Percentiles rank a stretch among this genome's conserved stretches.
Evolutionary conservation across 1,140 invertebrate species (phyloP).

Genomic region (Nylanderia fulva): DNA sequence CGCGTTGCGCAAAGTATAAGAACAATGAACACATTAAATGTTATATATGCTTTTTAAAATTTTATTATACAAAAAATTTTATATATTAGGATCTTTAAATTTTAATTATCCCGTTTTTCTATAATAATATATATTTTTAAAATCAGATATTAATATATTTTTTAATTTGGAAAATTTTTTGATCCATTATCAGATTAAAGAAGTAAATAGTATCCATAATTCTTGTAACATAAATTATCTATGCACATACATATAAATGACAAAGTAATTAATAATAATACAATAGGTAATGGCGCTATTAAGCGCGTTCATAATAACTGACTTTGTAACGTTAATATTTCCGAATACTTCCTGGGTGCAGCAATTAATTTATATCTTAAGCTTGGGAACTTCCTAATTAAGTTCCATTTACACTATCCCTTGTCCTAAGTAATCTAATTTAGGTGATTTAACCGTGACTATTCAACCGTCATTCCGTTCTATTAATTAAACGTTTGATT

Average conservation of each 20-base stretch:
- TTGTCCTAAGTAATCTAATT: slow-evolving; percentile 4
- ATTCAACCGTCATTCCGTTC: slow-evolving; percentile 31
- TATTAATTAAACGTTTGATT: slow-evolving; percentile 53
- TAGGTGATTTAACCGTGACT: background rate
- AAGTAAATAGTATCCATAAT: background rate
- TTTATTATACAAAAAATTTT: background rate
- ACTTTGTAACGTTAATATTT: slow-evolving; percentile 70
- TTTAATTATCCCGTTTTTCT: background rate
- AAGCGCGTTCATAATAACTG: slow-evolving; percentile 1
- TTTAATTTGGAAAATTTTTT: background rate
- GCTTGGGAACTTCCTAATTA: slow-evolving; percentile 67
- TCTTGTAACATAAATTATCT: slow-evolving; percentile 8
- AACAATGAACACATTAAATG: background rate
- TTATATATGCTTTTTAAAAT: background rate
- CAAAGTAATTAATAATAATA: slow-evolving; percentile 41
- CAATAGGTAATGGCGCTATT: background rate
- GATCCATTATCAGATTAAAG: background rate
- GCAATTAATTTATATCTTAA: slow-evolving; percentile 71
- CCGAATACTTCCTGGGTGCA: slow-evolving; percentile 53
- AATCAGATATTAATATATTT: background rate
- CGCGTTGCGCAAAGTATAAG: background rate
- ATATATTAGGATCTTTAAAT: too few species aligned
- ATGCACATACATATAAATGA: background rate
- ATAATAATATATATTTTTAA: background rate
- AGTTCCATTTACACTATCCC: slow-evolving; percentile 54